Base-by-base conservation (phyloP, 2,888 invertebrate species). In the Pseudolycoriella hygida region DNA sequence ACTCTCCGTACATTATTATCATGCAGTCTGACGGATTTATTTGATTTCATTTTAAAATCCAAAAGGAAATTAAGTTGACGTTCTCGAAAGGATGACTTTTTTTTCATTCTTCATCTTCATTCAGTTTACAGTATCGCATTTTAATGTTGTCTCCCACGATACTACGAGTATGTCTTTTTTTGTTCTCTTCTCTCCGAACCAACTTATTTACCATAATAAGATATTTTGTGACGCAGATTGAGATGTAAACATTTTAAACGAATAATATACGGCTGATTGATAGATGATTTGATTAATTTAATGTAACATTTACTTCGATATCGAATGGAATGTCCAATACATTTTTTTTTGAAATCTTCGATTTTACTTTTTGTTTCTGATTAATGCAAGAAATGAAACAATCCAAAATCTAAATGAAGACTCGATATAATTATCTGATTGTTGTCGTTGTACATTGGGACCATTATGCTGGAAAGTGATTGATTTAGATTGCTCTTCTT, bases 81-180 rank as follows among this genome's bases (percentile, higher is more conserved):
- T 34, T 34, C 34, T 34, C 15, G 12, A 34, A 34, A 14, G 34
- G 25, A 25, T 25, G 25, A 25, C 25, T 25, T 25, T 25, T 25
- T 25, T 25, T 25, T 25, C 25, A 25, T 25, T 25, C 25, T 25
- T 25, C 25, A 37, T 37, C 37, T 37, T 14, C 15, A 37, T 37
- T 37, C 37, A 14, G 15, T 37, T 14, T 37, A 37, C 15, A 37
- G 5, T 39, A 15, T 39, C 17, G 15, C n/a, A 40, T 40, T 40
- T 40, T 40, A 40, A 40, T 40, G 17, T 40, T 40, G 40, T 19
- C 19, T 40, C 40, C 40, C 40, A 40, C 40, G 40, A 40, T 40
- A 14, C 11, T 40, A 40, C 18, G 15, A 12, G 6, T 40, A 12
- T 17, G 18, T 38, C 15, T 17, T 38, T 25, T 25, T 25, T 25